Evolutionary conservation across 2,113 vertebrate species (phyloP), one percentile per base, ranked within the genome.

Genomic region (Cariama cristata): DNA sequence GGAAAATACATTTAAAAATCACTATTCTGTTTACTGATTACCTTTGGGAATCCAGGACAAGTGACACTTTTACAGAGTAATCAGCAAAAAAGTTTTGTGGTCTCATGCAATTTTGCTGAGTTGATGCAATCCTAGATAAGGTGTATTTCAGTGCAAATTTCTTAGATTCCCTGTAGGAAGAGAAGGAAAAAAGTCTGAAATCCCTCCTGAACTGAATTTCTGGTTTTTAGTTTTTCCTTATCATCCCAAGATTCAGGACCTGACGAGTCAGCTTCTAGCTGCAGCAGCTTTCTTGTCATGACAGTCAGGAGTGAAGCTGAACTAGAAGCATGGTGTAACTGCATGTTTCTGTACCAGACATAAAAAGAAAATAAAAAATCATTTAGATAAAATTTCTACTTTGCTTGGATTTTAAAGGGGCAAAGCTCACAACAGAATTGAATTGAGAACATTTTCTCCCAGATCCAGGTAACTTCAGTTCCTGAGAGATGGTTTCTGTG

Each of bases 51-150:
- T 55, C 40, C 49, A 45, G 64, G 53, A 90, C 73, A 85, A 95
- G 81, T 9, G 66, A 71, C 0, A 3, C 50, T 95, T 93, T 91
- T 86, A 58, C 68, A 47, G 74, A 71, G 28, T 15, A 60, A 95
- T 97, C 97, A 97, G 97, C 97, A 96, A 38, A 96, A 97, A 97
- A 97, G 95, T 97, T 97, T 64, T 44, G 11, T 47, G n/a, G 45
- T 88, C 68, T 95, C 71, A 8, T 60, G 42, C 62, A 95, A 22
- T 97, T 97, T 82, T 96, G 96, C 96, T 97, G 96, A 96, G 76
- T 69, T 53, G 52, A 56, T 80, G 28, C 42, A 92, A 89, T 80
- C 52, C 60, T 49, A 10, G 50, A 24, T 44, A 63, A 91, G 67
- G 58, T 83, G 27, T 23, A 92, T 96, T 75, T 60, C 69, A 52